Conservation (phyloP, 2,888 invertebrate genomes). For the Netelia inedita region DNA sequence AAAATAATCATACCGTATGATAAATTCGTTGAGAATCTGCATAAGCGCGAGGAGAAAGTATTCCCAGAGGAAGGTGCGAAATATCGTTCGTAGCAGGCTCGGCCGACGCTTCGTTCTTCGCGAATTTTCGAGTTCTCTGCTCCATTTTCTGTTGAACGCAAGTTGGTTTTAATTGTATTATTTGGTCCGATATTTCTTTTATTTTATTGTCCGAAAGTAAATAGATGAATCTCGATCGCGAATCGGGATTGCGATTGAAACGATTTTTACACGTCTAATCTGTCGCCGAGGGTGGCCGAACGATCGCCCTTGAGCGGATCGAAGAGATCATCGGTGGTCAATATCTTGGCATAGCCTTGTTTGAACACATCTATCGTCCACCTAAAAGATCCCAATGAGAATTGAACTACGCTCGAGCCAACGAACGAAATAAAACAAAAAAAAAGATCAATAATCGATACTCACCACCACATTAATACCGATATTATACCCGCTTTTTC, state of each 20-base stretch:
- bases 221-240: neutral
- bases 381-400: constrained; percentile 84
- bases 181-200: neutral
- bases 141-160: constrained; percentile 84
- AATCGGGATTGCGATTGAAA: neutral
- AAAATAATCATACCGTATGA: constrained; percentile 74
- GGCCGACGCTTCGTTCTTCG: constrained; percentile 81
- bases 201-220: constrained; percentile 6
- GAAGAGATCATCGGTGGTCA: constrained; percentile 91
- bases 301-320: constrained; percentile 89
- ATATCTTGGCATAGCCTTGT: constrained; percentile 90
- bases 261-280: constrained; percentile 88
- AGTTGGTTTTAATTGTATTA: neutral
- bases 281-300: constrained; percentile 89
- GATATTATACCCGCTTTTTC: constrained; percentile 88
- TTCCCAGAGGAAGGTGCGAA: constrained; percentile 84
- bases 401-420: neutral
- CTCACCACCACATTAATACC: constrained; percentile 88
- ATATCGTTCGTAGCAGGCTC: constrained; percentile 85
- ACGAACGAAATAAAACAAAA: neutral
- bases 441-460: neutral
- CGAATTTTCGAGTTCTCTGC: constrained; percentile 83
- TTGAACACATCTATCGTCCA: constrained; percentile 93
- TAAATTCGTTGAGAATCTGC: constrained; percentile 84
- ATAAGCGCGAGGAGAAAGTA: constrained; percentile 85